phyloP scores from a whole-genome alignment of 2,113 vertebrate genomes.

The Ondatra zibethicus region DNA sequence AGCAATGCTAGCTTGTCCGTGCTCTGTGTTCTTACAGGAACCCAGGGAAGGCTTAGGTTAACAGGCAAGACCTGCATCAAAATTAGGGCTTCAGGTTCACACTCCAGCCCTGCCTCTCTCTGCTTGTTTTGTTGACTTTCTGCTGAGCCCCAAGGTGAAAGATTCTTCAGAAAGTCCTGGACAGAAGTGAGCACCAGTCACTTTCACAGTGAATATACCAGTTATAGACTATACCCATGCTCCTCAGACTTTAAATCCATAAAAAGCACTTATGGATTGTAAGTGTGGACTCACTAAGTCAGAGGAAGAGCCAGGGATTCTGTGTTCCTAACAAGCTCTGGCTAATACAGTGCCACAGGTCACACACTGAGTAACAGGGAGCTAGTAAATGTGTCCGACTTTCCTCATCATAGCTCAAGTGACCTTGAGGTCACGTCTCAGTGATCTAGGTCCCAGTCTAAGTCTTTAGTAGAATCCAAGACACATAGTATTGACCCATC shows the following conservation, averaged over 20 bases:
- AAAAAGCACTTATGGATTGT: not conserved
- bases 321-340: not conserved
- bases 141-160: not conserved
- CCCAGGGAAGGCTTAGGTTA: not conserved
- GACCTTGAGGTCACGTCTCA: not conserved
- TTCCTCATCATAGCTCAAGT: not conserved
- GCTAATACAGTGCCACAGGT: not conserved
- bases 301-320: constrained; percentile 2
- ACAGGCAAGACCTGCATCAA: not conserved
- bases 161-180: not conserved
- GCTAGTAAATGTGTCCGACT: not conserved
- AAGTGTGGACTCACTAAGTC: constrained; percentile 1
- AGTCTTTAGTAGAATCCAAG: constrained; percentile 19
- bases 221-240: not conserved
- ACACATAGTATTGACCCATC: not conserved
- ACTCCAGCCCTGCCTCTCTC: not conserved
- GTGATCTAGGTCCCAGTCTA: constrained; percentile 20
- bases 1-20: not conserved
- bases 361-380: not conserved
- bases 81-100: not conserved
- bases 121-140: not conserved
- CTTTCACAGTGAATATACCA: not conserved
- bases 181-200: not conserved
- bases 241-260: not conserved
- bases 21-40: not conserved